These are phyloP conservation scores for Zootermopsis nevadensis DNA, from an alignment of 2,888 invertebrate genomes.

Conservation along the genomic window DNA sequence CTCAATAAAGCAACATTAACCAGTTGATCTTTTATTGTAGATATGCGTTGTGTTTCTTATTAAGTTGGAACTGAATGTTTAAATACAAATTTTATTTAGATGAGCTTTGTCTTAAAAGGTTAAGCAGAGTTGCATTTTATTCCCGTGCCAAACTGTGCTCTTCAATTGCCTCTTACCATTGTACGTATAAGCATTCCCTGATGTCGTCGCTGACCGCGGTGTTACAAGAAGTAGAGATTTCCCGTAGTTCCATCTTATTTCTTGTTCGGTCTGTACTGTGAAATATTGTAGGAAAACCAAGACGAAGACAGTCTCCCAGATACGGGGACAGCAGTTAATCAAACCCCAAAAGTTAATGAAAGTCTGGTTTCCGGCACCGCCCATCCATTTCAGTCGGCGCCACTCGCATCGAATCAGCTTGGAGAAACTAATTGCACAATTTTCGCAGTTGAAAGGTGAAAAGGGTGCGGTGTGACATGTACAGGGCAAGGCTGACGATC, in stretches of 20 bases:
- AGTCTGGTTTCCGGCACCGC: constrained; percentile 7
- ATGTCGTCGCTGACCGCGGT: too few species aligned
- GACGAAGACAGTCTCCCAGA: neutral
- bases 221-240: neutral
- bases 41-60: too few species aligned
- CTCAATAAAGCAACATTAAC: too few species aligned
- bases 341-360: neutral
- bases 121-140: too few species aligned
- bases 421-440: neutral
- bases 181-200: too few species aligned
- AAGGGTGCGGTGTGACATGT: neutral
- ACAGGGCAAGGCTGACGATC: too few species aligned
- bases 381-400: neutral
- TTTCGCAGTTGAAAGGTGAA: neutral
- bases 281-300: neutral
- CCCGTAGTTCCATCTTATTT: neutral
- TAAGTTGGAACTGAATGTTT: too few species aligned
- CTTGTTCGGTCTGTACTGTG: neutral
- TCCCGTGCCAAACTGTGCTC: too few species aligned
- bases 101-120: too few species aligned
- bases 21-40: too few species aligned
- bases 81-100: too few species aligned
- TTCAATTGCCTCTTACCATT: too few species aligned
- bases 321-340: neutral
- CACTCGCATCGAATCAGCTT: neutral